A percentile compares a stretch with the other conserved stretches of the same genome.
These are phyloP conservation scores for Misgurnus anguillicaudatus DNA, from an alignment of 2,113 vertebrate species.

Conservation along the genomic window DNA sequence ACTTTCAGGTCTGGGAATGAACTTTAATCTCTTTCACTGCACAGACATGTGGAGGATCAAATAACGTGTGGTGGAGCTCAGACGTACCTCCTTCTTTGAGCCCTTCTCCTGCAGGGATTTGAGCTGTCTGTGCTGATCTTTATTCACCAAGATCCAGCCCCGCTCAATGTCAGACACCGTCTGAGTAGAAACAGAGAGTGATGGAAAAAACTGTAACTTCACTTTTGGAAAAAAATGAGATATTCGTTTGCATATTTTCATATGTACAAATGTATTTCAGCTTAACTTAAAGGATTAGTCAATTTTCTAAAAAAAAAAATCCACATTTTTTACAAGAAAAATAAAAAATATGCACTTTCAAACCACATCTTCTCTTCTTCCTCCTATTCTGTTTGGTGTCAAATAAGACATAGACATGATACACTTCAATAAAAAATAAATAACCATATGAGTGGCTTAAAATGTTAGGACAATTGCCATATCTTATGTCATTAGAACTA, in stretches of 20 bases:
- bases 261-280: no score
- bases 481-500: no score
- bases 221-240: background rate
- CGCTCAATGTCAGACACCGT: slow-evolving; percentile 94
- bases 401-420: no score
- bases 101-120: slow-evolving; percentile 98
- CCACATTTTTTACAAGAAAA: no score
- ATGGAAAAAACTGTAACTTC: slow-evolving; percentile 29
- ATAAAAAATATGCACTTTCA: no score
- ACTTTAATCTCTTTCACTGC: slow-evolving; percentile 4
- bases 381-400: no score
- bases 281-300: no score
- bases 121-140: slow-evolving; percentile 95
- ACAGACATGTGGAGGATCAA: background rate
- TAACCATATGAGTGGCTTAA: no score
- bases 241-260: no score
- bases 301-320: no score
- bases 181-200: slow-evolving; percentile 65
- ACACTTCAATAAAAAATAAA: no score
- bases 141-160: slow-evolving; percentile 95
- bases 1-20: background rate
- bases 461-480: background rate
- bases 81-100: slow-evolving; percentile 94
- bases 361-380: no score
- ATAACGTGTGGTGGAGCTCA: background rate